Evolutionary conservation across 2,888 invertebrate genomes (phyloP).

Genomic region (Drosophila siamana): DNA sequence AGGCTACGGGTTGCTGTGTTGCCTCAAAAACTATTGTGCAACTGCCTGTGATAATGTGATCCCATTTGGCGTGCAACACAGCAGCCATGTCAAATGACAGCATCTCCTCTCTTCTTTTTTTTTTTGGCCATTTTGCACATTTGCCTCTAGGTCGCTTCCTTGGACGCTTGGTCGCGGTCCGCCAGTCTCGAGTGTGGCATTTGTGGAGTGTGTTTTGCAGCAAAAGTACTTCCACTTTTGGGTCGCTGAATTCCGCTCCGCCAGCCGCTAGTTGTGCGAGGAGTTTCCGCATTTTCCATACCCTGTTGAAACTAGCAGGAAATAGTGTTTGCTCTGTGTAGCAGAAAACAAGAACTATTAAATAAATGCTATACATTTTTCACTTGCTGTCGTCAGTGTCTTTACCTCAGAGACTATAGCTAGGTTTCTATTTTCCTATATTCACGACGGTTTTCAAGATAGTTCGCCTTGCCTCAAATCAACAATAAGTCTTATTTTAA

Average conservation of each 20-base stretch:
- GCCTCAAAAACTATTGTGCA: constrained; percentile 45
- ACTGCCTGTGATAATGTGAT: constrained; percentile 67
- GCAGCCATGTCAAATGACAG: constrained; percentile 26
- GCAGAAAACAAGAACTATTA: too few species aligned
- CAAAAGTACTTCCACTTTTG: constrained; percentile 52
- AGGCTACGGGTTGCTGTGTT: constrained; percentile 19
- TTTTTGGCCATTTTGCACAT: too few species aligned
- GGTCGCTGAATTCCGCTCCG: constrained; percentile 51
- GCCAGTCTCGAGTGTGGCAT: constrained; percentile 25
- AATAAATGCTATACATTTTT: too few species aligned
- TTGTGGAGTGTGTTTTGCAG: constrained; percentile 63
- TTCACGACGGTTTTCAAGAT: too few species aligned
- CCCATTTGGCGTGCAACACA: constrained; percentile 53
- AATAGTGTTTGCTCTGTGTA: too few species aligned
- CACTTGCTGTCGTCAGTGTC: too few species aligned
- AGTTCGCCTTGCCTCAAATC: too few species aligned
- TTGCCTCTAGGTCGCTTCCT: not conserved
- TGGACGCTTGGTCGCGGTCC: not conserved
- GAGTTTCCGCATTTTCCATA: too few species aligned
- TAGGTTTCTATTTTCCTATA: too few species aligned
- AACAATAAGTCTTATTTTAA: too few species aligned
- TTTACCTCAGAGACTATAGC: too few species aligned
- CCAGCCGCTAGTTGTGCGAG: not conserved
- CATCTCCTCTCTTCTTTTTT: not conserved
- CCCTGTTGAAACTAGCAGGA: too few species aligned